phyloP scores from a whole-genome alignment of 2,888 invertebrate genomes.

The Coleophora deauratella region DNA sequence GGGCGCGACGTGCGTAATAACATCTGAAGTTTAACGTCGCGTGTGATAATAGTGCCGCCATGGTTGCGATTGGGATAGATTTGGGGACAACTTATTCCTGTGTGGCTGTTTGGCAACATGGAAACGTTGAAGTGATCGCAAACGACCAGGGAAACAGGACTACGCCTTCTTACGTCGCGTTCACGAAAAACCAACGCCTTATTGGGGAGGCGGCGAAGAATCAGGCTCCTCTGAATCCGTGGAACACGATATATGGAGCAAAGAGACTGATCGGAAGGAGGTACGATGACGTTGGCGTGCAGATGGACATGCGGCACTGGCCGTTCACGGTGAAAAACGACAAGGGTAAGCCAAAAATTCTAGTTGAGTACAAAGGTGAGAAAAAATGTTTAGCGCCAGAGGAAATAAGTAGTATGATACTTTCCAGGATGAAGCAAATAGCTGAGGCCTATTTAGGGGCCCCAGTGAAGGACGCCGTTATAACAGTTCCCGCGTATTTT shows the following conservation, averaged over 20 bases:
- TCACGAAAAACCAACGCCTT: slow-evolving; percentile 36
- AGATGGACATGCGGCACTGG: slow-evolving; percentile 44
- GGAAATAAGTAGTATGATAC: slow-evolving; percentile 50
- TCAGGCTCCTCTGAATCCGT: slow-evolving; percentile 39
- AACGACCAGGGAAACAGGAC: slow-evolving; percentile 46
- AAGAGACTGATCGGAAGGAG: slow-evolving; percentile 49
- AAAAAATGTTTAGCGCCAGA: slow-evolving; percentile 41
- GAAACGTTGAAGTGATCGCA: slow-evolving; percentile 42
- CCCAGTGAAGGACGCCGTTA: slow-evolving; percentile 43
- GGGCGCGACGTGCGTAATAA: no score
- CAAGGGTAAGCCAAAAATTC: slow-evolving; percentile 49
- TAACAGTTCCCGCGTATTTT: slow-evolving; percentile 56
- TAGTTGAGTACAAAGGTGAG: slow-evolving; percentile 37
- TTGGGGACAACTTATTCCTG: slow-evolving; percentile 51
- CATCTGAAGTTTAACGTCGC: no score
- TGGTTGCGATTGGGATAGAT: slow-evolving; percentile 55
- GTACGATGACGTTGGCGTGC: slow-evolving; percentile 44
- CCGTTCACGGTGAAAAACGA: slow-evolving; percentile 39
- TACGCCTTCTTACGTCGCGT: slow-evolving; percentile 51
- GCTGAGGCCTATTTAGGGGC: slow-evolving; percentile 41
- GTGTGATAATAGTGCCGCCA: slow-evolving; percentile 13
- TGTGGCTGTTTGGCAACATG: slow-evolving; percentile 48
- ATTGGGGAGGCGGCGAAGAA: slow-evolving; percentile 51
- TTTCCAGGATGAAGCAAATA: slow-evolving; percentile 46
- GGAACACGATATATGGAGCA: slow-evolving; percentile 46